These are phyloP conservation scores for Alloscopus bannaensis DNA, from an alignment of 2,888 invertebrate species.

Conservation along the genomic window DNA sequence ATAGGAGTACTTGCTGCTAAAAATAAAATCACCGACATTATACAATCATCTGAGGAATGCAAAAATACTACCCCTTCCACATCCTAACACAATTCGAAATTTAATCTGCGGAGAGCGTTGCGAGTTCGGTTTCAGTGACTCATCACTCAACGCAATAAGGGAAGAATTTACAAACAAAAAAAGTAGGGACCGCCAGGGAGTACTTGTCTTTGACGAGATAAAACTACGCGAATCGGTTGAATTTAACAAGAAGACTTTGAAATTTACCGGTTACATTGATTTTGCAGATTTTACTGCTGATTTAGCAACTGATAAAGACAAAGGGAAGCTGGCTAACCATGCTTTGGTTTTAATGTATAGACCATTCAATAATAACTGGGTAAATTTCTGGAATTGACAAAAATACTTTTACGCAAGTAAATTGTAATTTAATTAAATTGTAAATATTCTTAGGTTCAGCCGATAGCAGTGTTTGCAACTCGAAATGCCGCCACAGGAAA, in stretches of 20 bases:
- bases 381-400: conserved; percentile 9
- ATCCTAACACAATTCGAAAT: conserved; percentile 11
- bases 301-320: neutral
- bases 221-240: conserved; percentile 29
- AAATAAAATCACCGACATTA: conserved; percentile 43
- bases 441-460: conserved; percentile 48
- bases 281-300: conserved; percentile 28
- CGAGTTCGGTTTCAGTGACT: conserved; percentile 45
- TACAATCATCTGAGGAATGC: conserved; percentile 46
- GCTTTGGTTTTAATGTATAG: conserved; percentile 55
- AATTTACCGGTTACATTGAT: conserved; percentile 53
- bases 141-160: conserved; percentile 38
- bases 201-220: conserved; percentile 54
- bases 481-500: conserved; percentile 51
- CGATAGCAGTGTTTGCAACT: conserved; percentile 59
- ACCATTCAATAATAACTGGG: conserved; percentile 49
- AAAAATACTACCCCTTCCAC: conserved; percentile 47
- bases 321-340: conserved; percentile 55
- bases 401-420: neutral
- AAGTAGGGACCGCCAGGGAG: conserved; percentile 29
- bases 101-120: conserved; percentile 37
- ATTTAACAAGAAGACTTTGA: conserved; percentile 28
- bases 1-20: conserved; percentile 50
- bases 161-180: conserved; percentile 10
- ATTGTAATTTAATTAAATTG: neutral